Base-by-base conservation (phyloP, 2,113 vertebrate species). In the Orthonyx spaldingii region DNA sequence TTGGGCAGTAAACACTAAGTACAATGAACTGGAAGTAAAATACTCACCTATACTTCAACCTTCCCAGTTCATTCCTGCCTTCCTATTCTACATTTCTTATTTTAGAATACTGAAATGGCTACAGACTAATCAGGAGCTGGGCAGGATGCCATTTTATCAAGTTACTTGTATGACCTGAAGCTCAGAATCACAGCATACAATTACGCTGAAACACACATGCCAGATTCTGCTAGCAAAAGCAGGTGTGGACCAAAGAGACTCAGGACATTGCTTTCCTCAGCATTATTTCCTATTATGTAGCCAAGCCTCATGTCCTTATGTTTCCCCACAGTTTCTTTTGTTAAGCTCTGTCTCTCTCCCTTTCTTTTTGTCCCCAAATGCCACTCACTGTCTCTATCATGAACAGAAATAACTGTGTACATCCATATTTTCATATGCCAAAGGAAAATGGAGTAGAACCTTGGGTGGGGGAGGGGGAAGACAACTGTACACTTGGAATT, bases 401-500 rank as follows among this genome's bases (percentile, higher is more conserved):
- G 2, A 87, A 26, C 13, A 77, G 35, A 64, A 71, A 13, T 39
- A 32, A 57, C 15, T 39, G 17, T 23, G 23, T 37, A 53, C 8
- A 63, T 12, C 35, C 7, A 0, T 20, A 65, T 35, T 56, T 70
- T 41, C 11, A 15, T 3, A 59, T 7, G 10, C 5, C 72, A 84
- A 56, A 55, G 10, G 33, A 33, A 89, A 91, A 82, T 3, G 6
- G n/a, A 57, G 18, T 6, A 77, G 28, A 85, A 83, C 2, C 24
- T 42, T 37, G 7, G 16, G 12, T 20, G 15, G 6, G 3, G 8
- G 3, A 3, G 13, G 9, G 10, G 2, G 6, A 30, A 9, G 12
- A 39, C 6, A 0, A n/a, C 4, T 59, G 21, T 22, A 4, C 5
- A 17, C 4, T 5, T 30, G 12, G 17, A 77, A 56, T 59, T 57